Evolutionary conservation across 2,113 vertebrate species (phyloP).

Genomic region (Colaptes auratus): DNA sequence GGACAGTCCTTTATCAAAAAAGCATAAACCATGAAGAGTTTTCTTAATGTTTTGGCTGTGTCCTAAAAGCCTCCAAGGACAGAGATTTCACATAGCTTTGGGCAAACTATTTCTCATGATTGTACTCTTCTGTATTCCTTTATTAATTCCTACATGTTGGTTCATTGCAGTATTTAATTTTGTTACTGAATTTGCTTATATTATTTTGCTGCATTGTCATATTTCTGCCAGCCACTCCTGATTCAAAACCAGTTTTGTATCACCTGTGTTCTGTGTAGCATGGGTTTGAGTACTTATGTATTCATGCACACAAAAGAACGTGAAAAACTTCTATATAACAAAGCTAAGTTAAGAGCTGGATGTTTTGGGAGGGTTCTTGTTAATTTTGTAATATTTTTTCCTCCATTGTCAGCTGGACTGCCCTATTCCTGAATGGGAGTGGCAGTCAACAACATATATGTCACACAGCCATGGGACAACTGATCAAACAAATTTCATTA

Average conservation of each 20-base stretch:
- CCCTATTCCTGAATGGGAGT: neutral
- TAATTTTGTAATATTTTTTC: too few relatives aligned
- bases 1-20: neutral
- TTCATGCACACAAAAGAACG: neutral
- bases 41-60: neutral
- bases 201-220: neutral
- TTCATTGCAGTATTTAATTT: neutral
- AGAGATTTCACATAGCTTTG: neutral
- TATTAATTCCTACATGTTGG: neutral
- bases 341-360: too few relatives aligned
- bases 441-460: neutral
- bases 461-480: neutral
- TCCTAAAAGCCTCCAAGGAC: neutral
- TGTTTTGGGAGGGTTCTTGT: too few relatives aligned
- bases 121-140: accelerated
- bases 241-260: neutral
- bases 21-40: neutral
- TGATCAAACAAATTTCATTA: neutral
- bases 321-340: neutral
- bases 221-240: neutral
- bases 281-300: neutral
- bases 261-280: neutral
- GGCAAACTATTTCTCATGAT: neutral
- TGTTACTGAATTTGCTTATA: neutral
- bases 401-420: neutral